A percentile compares a stretch with the other conserved stretches of the same genome.
phyloP scores from a whole-genome alignment of 2,888 invertebrate species.

The Oligia latruncula region DNA sequence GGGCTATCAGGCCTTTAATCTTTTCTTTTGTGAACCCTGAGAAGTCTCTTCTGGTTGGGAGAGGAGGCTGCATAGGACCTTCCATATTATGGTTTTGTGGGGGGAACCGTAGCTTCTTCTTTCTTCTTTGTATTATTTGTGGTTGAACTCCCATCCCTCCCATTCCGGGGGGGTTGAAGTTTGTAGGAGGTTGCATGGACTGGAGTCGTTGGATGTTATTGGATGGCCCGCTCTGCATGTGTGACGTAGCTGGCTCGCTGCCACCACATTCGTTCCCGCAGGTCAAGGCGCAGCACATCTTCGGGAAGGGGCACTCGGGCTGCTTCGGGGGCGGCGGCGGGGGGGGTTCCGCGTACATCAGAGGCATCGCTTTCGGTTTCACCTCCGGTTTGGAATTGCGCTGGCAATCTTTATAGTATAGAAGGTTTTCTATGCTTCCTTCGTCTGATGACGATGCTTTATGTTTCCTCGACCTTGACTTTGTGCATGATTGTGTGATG shows the following conservation, averaged over 20 bases:
- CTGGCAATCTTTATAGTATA: conserved; percentile 84
- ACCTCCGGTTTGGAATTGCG: conserved; percentile 65
- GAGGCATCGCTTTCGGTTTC: neutral
- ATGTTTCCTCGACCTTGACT: conserved; percentile 56
- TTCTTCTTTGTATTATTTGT: conserved; percentile 65
- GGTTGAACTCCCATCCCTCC: conserved; percentile 52
- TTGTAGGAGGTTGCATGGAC: conserved; percentile 12
- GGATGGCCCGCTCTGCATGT: conserved; percentile 65
- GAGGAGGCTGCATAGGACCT: conserved; percentile 52
- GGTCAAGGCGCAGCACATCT: conserved; percentile 84
- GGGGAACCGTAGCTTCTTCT: conserved; percentile 71
- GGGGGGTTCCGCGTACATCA: conserved; percentile 1
- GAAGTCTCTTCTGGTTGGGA: conserved; percentile 72
- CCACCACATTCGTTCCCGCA: conserved; percentile 79
- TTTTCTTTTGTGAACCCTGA: conserved; percentile 79
- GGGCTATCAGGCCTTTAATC: conserved; percentile 81
- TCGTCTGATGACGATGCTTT: conserved; percentile 78
- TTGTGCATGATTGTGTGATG: conserved; percentile 68
- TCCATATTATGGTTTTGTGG: conserved; percentile 40
- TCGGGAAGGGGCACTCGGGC: conserved; percentile 75
- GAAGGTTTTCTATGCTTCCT: conserved; percentile 84
- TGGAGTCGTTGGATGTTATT: conserved; percentile 20
- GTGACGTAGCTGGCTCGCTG: conserved; percentile 20
- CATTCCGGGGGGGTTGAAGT: neutral
- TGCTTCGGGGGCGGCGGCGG: conserved; percentile 38